These are phyloP conservation scores for Cotesia congregata DNA, from an alignment of 2,888 invertebrate species.

Conservation along the genomic window DNA sequence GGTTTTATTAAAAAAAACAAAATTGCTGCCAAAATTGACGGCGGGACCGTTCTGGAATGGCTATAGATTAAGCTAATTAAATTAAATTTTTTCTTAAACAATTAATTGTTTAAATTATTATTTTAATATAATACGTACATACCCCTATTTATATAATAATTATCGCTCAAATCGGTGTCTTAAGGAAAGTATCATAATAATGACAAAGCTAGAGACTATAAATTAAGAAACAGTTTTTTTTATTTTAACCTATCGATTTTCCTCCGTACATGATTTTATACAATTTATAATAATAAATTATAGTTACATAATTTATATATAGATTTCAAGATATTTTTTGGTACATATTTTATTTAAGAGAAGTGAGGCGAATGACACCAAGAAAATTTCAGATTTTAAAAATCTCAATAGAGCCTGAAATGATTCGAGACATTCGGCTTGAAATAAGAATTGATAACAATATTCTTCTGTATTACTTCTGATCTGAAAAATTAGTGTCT, in stretches of 20 bases:
- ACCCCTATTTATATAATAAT: conserved; percentile 20
- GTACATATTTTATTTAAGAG: background rate
- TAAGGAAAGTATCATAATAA: conserved; percentile 31
- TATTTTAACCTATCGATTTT: conserved; percentile 55
- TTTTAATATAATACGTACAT: conserved; percentile 18
- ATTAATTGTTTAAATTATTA: conserved; percentile 23
- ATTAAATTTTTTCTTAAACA: conserved; percentile 19
- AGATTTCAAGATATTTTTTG: background rate
- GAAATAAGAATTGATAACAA: background rate
- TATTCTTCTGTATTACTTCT: background rate
- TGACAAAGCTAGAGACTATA: background rate
- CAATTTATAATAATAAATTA: conserved; percentile 37
- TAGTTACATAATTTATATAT: background rate
- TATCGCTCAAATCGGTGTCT: conserved; percentile 21
- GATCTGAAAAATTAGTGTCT: background rate
- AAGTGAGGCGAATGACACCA: background rate
- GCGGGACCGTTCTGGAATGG: conserved; percentile 60
- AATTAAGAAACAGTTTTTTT: conserved; percentile 66
- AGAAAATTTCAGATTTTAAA: background rate
- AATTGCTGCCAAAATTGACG: conserved; percentile 43
- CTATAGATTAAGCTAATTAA: conserved; percentile 50
- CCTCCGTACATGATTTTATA: conserved; percentile 57
- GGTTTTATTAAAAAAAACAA: background rate
- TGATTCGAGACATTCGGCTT: background rate
- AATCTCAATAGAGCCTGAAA: background rate